Conservation (phyloP, 2,113 vertebrate species). For the Dascyllus trimaculatus region DNA sequence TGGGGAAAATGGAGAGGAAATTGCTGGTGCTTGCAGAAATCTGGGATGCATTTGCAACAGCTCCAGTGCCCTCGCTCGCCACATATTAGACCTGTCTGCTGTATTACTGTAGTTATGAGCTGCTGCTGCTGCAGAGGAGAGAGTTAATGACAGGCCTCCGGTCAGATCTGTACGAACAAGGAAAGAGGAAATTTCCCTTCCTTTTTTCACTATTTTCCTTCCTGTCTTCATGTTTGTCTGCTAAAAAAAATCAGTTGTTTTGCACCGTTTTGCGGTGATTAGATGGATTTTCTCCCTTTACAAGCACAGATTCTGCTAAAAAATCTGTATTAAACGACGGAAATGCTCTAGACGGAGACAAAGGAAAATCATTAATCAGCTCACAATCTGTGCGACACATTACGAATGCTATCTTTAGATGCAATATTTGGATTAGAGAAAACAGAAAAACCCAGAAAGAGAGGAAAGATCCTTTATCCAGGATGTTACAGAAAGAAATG, state of each 20-base stretch:
- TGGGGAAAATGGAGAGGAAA: conserved; percentile 43
- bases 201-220: not conserved
- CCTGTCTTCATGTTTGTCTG: too few species aligned
- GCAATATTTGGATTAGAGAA: too few species aligned
- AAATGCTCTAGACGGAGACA: too few species aligned
- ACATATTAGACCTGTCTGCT: conserved; percentile 11
- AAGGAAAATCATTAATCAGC: too few species aligned
- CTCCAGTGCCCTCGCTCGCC: not conserved
- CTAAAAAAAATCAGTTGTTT: too few species aligned
- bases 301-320: too few species aligned
- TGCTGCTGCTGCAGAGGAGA: conserved; percentile 13
- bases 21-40: conserved; percentile 62
- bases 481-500: not conserved
- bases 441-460: not conserved
- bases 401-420: too few species aligned
- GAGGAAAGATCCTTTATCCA: not conserved
- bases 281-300: too few species aligned
- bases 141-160: conserved; percentile 14
- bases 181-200: not conserved
- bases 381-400: too few species aligned
- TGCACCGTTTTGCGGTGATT: too few species aligned
- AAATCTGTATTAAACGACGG: too few species aligned
- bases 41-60: conserved; percentile 42
- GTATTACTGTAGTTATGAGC: conserved; percentile 15
- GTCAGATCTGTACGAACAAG: not conserved